Evolutionary conservation across 2,113 vertebrate genomes (phyloP), one percentile per base, ranked within the genome.

Genomic region (Galeopterus variegatus): DNA sequence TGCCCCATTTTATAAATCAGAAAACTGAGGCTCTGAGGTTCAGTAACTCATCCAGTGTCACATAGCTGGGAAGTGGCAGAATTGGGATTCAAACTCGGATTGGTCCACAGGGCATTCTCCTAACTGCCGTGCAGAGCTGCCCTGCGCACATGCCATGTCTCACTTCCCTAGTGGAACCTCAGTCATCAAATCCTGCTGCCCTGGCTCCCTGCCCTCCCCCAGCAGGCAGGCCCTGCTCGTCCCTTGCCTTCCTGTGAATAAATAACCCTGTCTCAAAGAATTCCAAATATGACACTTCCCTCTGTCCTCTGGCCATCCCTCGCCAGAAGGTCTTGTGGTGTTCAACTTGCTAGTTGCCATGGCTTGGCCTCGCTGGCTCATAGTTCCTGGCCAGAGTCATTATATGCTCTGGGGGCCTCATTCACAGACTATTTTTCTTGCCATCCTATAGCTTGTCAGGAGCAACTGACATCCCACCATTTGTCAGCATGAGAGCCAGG

Each of bases 381-480:
- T 26, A 3, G 62, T 41, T 76, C 6, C 85, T 64, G 45, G 84
- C 52, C 85, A 15, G 11, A 73, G 24, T 75, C 85, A 5, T 67
- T 1, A 1, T 0, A 0, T 88, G 0, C 0, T 93, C 64, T 5
- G 1, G 75, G 94, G 64, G 36, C 28, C 60, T 91, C 56, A 67
- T 14, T 18, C 26, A 14, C 13, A 88, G 75, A 91, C 54, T 83
- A 0, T 88, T 94, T 94, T 93, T 62, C 69, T 52, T 85, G 94
- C 41, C 23, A 15, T 73, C 64, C 76, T 79, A 12, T 31, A 81
- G 81, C 48, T 88, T 79, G 60, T 91, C 88, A 89, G 89, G n/a
- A 90, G 45, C 79, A 81, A 48, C 96, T 96, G 96, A 96, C 83
- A 60, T 88, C 90, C 90, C 65, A 5, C 95, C 97, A 85, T 94